Percentiles rank a stretch among this genome's conserved stretches.
Evolutionary conservation across 2,888 invertebrate genomes (phyloP).

Genomic region (Lasioglossum marginatum): DNA sequence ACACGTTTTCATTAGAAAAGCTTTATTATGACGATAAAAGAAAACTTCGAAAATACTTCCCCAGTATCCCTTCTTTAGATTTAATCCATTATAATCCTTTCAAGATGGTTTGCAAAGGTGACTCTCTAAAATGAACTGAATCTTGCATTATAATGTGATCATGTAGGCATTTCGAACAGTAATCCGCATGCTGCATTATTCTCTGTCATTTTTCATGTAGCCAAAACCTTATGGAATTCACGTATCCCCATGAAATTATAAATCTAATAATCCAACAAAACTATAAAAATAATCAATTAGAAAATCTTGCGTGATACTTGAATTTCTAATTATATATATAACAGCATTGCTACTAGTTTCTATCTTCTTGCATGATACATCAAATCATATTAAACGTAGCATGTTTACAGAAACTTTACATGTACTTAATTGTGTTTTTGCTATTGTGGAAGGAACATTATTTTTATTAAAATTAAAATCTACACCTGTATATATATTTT

Average conservation of each 20-base stretch:
- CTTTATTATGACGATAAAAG: conserved; percentile 25
- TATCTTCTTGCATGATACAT: conserved; percentile 14
- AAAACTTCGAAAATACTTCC: conserved; percentile 29
- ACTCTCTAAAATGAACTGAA: conserved; percentile 26
- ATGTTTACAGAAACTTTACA: conserved; percentile 17
- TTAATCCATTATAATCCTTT: conserved; percentile 26
- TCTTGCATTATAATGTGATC: conserved; percentile 19
- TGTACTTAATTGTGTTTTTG: background rate
- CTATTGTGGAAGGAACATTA: background rate
- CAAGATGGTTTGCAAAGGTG: conserved; percentile 42
- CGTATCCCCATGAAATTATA: background rate
- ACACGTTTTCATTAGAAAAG: conserved; percentile 38
- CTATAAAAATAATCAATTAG: background rate
- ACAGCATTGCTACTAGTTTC: background rate
- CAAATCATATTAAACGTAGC: conserved; percentile 1
- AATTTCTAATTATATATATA: conserved; percentile 18
- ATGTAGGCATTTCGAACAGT: background rate
- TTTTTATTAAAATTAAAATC: conserved; percentile 12
- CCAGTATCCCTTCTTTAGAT: conserved; percentile 26
- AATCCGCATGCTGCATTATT: conserved; percentile 42
- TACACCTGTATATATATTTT: background rate
- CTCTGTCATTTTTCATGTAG: background rate
- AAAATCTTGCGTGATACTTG: background rate
- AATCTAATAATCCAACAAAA: background rate
- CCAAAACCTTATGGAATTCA: conserved; percentile 8